These are phyloP conservation scores for Drosophila tsacasi DNA, from an alignment of 1,140 invertebrate species.

Conservation along the genomic window DNA sequence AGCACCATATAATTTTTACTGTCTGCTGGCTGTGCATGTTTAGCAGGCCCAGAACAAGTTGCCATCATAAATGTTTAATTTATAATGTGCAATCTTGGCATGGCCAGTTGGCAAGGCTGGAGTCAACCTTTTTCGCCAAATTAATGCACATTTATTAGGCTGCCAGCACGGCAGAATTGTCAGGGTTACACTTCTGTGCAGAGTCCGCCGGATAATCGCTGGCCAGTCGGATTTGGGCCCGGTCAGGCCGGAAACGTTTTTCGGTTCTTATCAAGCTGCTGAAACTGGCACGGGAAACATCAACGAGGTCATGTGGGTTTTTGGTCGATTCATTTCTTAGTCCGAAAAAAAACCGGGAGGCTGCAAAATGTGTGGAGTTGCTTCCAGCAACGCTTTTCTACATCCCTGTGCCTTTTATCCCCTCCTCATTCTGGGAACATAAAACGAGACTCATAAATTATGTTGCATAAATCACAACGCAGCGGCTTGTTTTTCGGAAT, in stretches of 20 bases:
- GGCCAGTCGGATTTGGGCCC: conserved; percentile 38
- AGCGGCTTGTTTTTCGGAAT: conserved; percentile 15
- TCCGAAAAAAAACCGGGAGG: conserved; percentile 27
- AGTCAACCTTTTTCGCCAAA: conserved; percentile 54
- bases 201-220: conserved; percentile 33
- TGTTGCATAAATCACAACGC: conserved; percentile 69
- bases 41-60: conserved; percentile 14
- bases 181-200: conserved; percentile 2
- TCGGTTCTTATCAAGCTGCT: conserved; percentile 48
- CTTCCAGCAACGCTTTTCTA: conserved; percentile 10
- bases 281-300: conserved; percentile 29
- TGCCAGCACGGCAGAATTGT: background rate
- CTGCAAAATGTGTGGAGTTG: conserved; percentile 45
- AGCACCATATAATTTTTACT: conserved; percentile 32
- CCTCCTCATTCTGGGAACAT: conserved; percentile 15
- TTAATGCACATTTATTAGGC: conserved; percentile 65
- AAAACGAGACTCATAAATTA: conserved; percentile 74
- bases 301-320: conserved; percentile 70
- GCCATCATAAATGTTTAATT: conserved; percentile 52
- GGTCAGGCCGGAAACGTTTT: conserved; percentile 43
- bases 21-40: conserved; percentile 34
- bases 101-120: conserved; percentile 25
- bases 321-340: conserved; percentile 15
- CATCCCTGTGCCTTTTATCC: conserved; percentile 8
- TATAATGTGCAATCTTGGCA: conserved; percentile 53